These are phyloP conservation scores for Physocephala rufipes DNA, from an alignment of 2,888 invertebrate genomes.

Conservation along the genomic window DNA sequence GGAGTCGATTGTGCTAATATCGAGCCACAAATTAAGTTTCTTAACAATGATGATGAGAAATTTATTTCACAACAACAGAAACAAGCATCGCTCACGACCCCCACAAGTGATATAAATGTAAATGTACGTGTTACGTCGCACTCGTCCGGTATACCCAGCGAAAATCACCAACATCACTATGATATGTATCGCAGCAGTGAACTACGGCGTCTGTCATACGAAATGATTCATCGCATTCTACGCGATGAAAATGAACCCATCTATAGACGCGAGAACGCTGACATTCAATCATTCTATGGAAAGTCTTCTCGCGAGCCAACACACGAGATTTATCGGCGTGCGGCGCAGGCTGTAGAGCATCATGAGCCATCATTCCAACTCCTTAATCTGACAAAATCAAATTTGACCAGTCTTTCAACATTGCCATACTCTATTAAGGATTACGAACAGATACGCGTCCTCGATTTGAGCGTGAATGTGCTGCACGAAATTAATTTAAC, in stretches of 20 bases:
- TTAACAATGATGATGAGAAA: slow-evolving; percentile 52
- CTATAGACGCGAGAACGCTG: slow-evolving; percentile 52
- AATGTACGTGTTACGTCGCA: not conserved
- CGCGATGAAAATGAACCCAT: slow-evolving; percentile 61
- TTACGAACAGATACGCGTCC: slow-evolving; percentile 29
- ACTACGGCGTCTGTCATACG: slow-evolving; percentile 56
- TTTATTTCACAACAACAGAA: slow-evolving; percentile 43
- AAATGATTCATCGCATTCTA: slow-evolving; percentile 61
- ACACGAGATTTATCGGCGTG: slow-evolving; percentile 47
- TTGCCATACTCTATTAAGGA: not conserved
- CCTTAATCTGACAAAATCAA: slow-evolving; percentile 31
- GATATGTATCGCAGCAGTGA: slow-evolving; percentile 51
- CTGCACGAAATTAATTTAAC: slow-evolving; percentile 47
- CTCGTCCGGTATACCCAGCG: slow-evolving; percentile 23
- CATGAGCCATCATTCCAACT: slow-evolving; percentile 1
- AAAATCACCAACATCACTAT: slow-evolving; percentile 52
- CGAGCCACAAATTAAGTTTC: slow-evolving; percentile 49
- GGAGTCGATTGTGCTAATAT: slow-evolving; percentile 49
- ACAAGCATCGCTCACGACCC: slow-evolving; percentile 16
- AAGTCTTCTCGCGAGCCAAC: slow-evolving; percentile 50
- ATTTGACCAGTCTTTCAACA: slow-evolving; percentile 26
- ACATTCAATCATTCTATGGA: slow-evolving; percentile 53
- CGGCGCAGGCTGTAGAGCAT: slow-evolving; percentile 19
- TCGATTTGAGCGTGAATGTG: slow-evolving; percentile 55
- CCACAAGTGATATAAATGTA: not conserved